Evolutionary conservation across 1,140 invertebrate species (phyloP), one percentile per base, ranked within the genome.

Genomic region (Drosophila saltans): DNA sequence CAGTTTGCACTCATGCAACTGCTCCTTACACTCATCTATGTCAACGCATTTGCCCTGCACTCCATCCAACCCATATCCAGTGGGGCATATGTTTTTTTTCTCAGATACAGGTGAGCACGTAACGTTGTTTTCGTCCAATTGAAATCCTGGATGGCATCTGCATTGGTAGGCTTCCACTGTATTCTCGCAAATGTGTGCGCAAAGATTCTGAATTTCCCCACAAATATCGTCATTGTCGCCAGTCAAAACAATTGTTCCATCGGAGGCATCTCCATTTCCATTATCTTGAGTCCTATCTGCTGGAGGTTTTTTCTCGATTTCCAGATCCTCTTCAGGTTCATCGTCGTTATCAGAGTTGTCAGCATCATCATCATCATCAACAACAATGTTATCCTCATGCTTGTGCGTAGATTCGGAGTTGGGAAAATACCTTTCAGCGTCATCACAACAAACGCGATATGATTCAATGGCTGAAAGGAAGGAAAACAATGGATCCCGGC

Each of bases 1-100:
- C 24, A 58, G 9, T 36, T 75, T 76, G 63, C 93, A 93, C 73
- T 96, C 97, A 55, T 96, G 95, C 21, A 92, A 93, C 0, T 94
- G 93, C 8, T 94, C 93, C 0, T 92, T 83, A 78, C 96, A 97
- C 84, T 97, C 96, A 80, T 97, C 94, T 2, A 96, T 92, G 90
- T 95, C 95, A 93, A 79, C 60, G 33, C 92, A 92, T 57, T 91
- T 81, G 1, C 52, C 59, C 30, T 71, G 71, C 1, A 55, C 6
- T 0, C 52, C 24, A 21, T 89, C 79, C 2, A 74, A 30, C 48
- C 69, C n/a, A 39, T 81, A 91, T 10, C 90, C 80, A 6, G 40
- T 61, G 3, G 66, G 67, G 58, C 79, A 91, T 2, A 76, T 58
- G 8, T 65, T 11, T 0, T 64, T 69, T 10, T 63, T 82, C 48